Percentiles rank a stretch among this genome's conserved stretches.
These are phyloP conservation scores for Euphydryas editha DNA, from an alignment of 2,888 invertebrate species.

Conservation along the genomic window DNA sequence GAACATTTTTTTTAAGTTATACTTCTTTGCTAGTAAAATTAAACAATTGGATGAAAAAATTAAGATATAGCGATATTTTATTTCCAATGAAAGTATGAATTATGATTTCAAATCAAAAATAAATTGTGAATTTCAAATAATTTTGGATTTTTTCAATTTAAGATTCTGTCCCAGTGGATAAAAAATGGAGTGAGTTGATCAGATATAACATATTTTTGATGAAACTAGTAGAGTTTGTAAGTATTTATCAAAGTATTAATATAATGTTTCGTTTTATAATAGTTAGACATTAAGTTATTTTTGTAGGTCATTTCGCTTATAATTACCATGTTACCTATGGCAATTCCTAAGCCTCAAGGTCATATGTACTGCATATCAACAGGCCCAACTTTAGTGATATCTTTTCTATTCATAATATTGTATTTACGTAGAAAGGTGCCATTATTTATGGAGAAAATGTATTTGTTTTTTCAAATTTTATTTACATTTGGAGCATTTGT, in stretches of 20 bases:
- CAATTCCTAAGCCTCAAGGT: slow-evolving; percentile 66
- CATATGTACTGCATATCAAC: slow-evolving; percentile 80
- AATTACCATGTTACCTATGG: slow-evolving; percentile 62
- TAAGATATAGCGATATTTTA: too few relatives aligned
- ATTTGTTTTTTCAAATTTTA: slow-evolving; percentile 77
- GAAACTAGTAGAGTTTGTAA: slow-evolving; percentile 79
- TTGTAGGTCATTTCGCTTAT: slow-evolving; percentile 67
- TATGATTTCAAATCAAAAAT: neutral
- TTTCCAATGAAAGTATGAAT: too few relatives aligned
- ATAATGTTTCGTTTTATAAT: neutral
- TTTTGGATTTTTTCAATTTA: slow-evolving; percentile 41
- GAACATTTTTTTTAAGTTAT: too few relatives aligned
- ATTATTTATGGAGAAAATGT: slow-evolving; percentile 79
- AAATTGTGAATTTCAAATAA: neutral
- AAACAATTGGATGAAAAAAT: too few relatives aligned
- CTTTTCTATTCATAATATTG: slow-evolving; percentile 69
- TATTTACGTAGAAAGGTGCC: slow-evolving; percentile 74
- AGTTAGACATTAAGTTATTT: slow-evolving; percentile 25
- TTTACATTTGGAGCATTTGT: slow-evolving; percentile 77
- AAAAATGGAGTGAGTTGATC: slow-evolving; percentile 75
- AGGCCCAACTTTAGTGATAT: slow-evolving; percentile 74
- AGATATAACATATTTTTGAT: slow-evolving; percentile 78
- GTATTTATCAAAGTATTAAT: slow-evolving; percentile 47
- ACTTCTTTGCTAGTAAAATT: too few relatives aligned
- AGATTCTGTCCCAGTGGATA: slow-evolving; percentile 78